Evolutionary conservation across 2,888 invertebrate genomes (phyloP), one percentile per base, ranked within the genome.

Genomic region (Graphium colonna): DNA sequence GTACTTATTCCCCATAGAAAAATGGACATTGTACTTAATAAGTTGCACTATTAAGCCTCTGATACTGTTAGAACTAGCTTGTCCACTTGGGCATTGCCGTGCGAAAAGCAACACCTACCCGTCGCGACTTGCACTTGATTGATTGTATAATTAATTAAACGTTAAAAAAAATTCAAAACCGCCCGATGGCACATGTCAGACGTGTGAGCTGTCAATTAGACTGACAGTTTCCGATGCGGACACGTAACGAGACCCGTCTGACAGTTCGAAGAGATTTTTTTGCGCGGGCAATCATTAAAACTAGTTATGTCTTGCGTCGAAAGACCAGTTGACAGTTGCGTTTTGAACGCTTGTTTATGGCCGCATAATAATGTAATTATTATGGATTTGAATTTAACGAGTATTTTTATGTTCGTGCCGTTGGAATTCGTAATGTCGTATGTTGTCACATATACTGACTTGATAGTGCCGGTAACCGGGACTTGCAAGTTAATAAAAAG

Each of bases 131-230:
- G 79, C 79, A 67, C 73, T 74, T 79, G 84, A 85, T 85, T 86
- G 85, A 87, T 86, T 86, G 85, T 82, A 85, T 86, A 85, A 86
- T 87, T 87, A 87, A 87, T 87, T 87, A 80, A 33, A 36, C 9
- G n/a, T 76, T 75, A 82, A 83, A 82, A 77, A 79, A 39, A 81
- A 81, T 81, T 82, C 75, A 79, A 80, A 79, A 74, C 73, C 71
- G 70, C 74, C 36, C 73, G 76, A 75, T 71, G 17, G 50, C 73
- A 69, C 72, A 70, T 76, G 79, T 77, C 78, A 73, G 75, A 65
- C 73, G 77, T 78, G 73, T 71, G 75, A 76, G 75, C 83, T 84
- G 87, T 86, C 87, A 86, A 86, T 88, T 86, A 85, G 84, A 81
- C 75, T 73, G 84, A 86, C 86, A 80, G 75, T 73, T 77, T 73